phyloP scores from a whole-genome alignment of 2,113 vertebrate genomes.

The Peucedramus taeniatus region DNA sequence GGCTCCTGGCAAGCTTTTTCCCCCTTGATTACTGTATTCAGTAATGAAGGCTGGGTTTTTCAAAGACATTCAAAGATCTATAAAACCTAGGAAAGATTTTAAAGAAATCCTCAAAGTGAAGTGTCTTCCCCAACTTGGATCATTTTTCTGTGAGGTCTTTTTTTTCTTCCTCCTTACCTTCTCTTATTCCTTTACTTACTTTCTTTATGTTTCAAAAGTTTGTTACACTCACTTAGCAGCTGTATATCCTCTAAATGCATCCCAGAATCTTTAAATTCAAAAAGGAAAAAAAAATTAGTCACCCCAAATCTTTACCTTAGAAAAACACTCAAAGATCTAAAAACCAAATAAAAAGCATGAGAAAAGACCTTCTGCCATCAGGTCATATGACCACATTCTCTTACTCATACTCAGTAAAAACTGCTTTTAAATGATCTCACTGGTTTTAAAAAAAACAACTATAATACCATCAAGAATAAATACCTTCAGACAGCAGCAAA shows the following conservation, averaged over 20 bases:
- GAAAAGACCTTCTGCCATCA: neutral
- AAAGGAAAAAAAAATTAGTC: fast-evolving
- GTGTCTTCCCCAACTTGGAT: neutral
- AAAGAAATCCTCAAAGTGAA: neutral
- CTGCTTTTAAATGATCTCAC: neutral
- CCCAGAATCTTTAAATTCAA: neutral
- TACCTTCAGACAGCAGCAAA: neutral
- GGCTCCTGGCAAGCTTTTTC: neutral
- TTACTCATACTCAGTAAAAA: neutral
- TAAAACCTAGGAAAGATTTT: neutral
- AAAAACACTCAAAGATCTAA: neutral
- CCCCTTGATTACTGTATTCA: neutral
- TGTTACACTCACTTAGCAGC: neutral
- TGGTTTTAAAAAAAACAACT: neutral
- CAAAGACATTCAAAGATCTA: neutral
- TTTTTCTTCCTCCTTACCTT: neutral
- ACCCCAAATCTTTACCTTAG: neutral
- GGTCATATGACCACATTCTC: neutral
- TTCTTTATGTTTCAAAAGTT: neutral
- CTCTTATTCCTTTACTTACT: neutral
- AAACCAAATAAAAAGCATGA: neutral
- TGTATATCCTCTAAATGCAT: neutral
- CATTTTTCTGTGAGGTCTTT: neutral
- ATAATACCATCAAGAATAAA: neutral
- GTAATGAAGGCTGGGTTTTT: neutral